These are phyloP conservation scores for Tenthredo notha DNA, from an alignment of 2,888 invertebrate species.

Conservation along the genomic window DNA sequence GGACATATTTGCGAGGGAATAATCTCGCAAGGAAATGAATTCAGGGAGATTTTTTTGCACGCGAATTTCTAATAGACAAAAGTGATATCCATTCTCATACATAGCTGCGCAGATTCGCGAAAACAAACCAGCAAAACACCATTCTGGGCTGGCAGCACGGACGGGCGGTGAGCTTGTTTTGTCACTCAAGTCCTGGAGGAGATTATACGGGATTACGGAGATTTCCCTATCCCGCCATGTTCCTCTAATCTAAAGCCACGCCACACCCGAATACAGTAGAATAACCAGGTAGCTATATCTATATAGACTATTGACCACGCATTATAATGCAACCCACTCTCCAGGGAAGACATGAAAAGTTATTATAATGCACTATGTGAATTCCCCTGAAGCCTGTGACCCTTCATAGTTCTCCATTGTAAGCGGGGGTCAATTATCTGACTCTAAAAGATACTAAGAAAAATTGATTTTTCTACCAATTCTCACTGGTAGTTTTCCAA, in stretches of 20 bases:
- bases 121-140: conserved; percentile 44
- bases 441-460: background rate
- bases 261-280: conserved; percentile 26
- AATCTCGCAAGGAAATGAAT: background rate
- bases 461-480: too few species aligned
- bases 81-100: background rate
- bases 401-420: background rate
- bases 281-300: background rate
- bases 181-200: conserved; percentile 50
- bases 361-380: background rate
- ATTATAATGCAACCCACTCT: background rate
- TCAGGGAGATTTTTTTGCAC: background rate
- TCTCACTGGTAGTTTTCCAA: background rate
- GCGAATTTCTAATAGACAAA: background rate
- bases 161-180: conserved; percentile 48
- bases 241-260: conserved; percentile 50
- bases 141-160: conserved; percentile 16
- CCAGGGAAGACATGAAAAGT: background rate
- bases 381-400: background rate
- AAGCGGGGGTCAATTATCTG: background rate
- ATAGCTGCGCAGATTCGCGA: background rate
- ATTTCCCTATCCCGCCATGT: conserved; percentile 49
- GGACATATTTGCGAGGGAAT: background rate
- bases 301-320: background rate
- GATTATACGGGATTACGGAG: conserved; percentile 52